Base-by-base conservation (phyloP, 30 jellyfish, hydroid and myxozoan genomes). In the Aurelia aurita region DNA sequence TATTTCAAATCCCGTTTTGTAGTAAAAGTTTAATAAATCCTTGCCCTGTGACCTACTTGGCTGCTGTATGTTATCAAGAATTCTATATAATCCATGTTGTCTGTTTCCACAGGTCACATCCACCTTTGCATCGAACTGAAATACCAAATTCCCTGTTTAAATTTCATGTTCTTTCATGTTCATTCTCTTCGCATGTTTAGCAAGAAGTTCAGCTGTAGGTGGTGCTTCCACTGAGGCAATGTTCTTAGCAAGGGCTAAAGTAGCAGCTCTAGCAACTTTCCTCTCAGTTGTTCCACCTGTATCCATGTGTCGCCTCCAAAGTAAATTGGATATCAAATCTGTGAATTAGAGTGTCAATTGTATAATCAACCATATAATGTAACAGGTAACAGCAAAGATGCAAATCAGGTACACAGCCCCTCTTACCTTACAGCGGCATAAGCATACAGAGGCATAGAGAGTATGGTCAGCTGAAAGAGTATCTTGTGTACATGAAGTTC, bases 221-320 rank as follows among this genome's bases (percentile, higher is more conserved):
- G 75, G 75, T 63, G 53, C 75, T 63, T 63, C 75, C 20, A 27
- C 26, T n/a, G 46, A 1, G 32, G 75, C 75, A 63, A 63, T 63
- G 32, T 63, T 63, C 20, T 63, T 2, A 2, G 22, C 22, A 19
- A 63, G 32, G 26, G 75, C 75, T 32, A 19, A 19, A 19, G 75
- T 63, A 1, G 75, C 32, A 32, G 44, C 32, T 26, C 75, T 15
- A n/a, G 75, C 39, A 63, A 63, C 32, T 63, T 32, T 32, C n/a
- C 5, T 63, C 75, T 28, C 22, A 12, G 6, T 20, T 26, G 46
- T 28, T 19, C 14, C 20, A 19, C 32, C 75, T 63, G 7, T 22
- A 28, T 63, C 34, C 75, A 63, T 63, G 22, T 63, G 75, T 26
- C 75, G 75, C 8, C 75, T 26, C 75, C 75, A 63, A 21, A 63